Percentiles rank a stretch among this genome's conserved stretches.
Evolutionary conservation across 1,140 invertebrate species (phyloP).

Genomic region (Dreissena rostriformis): DNA sequence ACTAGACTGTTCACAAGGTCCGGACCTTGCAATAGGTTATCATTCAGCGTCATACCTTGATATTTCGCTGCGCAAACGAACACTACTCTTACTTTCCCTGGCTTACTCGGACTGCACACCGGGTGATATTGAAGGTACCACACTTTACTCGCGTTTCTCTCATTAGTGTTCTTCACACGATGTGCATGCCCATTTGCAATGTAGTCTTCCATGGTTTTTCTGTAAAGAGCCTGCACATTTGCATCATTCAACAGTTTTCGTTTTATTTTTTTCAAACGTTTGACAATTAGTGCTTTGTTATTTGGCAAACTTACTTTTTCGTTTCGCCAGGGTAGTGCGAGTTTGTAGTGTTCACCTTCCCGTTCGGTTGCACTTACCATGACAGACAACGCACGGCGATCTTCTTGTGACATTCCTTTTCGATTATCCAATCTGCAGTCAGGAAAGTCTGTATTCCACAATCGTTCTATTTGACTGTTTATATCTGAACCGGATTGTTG

Average conservation of each 20-base stretch:
- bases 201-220: background rate
- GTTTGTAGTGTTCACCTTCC: no score
- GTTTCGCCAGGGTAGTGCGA: constrained; percentile 8
- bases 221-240: background rate
- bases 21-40: no score
- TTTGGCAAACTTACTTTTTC: background rate
- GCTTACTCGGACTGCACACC: constrained; percentile 55
- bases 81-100: constrained; percentile 57
- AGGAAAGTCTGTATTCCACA: no score
- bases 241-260: background rate
- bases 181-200: no score
- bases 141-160: background rate
- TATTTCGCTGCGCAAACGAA: no score
- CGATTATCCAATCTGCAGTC: no score
- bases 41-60: no score
- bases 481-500: no score
- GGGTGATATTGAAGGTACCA: constrained; percentile 64
- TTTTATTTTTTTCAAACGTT: background rate
- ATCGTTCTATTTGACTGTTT: no score
- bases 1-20: constrained; percentile 72
- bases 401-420: background rate
- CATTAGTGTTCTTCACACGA: background rate
- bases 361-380: no score
- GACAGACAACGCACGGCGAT: no score
- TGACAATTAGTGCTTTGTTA: no score